Evolutionary conservation across 2,797 vertebrate genomes (phyloP).

Genomic region (Muscicapa striata): DNA sequence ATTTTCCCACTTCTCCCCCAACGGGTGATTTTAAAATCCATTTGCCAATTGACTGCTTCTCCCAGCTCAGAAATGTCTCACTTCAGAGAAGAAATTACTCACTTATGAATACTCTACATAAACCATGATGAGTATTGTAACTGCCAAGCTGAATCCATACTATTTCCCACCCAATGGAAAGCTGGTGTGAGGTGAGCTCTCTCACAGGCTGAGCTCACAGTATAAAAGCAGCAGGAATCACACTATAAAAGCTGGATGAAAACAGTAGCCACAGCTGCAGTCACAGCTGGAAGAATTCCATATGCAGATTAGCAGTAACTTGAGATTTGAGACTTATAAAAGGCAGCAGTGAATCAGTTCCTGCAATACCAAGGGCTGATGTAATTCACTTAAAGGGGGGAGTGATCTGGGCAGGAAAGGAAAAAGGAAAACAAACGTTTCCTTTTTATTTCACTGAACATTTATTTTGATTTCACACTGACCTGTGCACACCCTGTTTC

Average conservation of each 20-base stretch:
- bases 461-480: neutral
- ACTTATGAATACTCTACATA: neutral
- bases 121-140: neutral
- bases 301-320: neutral
- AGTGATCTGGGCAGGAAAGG: neutral
- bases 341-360: slow-evolving; percentile 14
- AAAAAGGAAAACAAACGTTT: neutral
- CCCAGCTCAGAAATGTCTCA: neutral
- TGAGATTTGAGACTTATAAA: neutral
- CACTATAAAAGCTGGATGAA: neutral
- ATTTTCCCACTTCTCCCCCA: neutral
- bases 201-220: neutral
- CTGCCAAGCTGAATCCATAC: neutral
- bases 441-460: neutral
- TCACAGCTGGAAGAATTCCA: neutral
- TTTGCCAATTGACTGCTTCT: neutral
- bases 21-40: neutral
- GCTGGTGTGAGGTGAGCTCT: neutral
- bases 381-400: neutral
- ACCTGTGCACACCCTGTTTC: neutral
- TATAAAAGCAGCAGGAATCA: neutral
- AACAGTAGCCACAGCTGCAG: neutral
- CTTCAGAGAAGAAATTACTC: neutral
- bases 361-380: neutral
- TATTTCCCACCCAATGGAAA: neutral